These are phyloP conservation scores for Carcina quercana DNA, from an alignment of 2,888 invertebrate species.

Conservation along the genomic window DNA sequence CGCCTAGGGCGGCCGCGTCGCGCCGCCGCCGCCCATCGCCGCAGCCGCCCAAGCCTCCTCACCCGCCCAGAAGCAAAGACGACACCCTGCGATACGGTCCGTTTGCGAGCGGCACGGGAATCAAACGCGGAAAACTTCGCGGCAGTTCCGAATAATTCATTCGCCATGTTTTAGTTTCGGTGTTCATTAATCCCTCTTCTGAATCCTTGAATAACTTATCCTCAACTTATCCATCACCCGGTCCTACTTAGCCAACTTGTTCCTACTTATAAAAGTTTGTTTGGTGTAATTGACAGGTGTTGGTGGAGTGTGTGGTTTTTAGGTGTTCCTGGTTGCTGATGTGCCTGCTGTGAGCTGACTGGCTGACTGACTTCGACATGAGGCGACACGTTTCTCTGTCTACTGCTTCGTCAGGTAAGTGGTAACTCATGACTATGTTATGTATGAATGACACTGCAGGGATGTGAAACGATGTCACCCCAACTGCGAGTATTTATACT, in stretches of 20 bases:
- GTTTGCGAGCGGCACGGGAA: slow-evolving; percentile 39
- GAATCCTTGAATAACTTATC: neutral
- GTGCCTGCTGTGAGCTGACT: slow-evolving; percentile 34
- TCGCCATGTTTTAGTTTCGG: slow-evolving; percentile 14
- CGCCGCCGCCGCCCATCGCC: slow-evolving; percentile 62
- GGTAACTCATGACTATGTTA: no score
- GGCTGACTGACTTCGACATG: slow-evolving; percentile 34
- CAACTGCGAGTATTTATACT: no score
- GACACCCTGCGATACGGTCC: slow-evolving; percentile 60
- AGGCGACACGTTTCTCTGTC: slow-evolving; percentile 54
- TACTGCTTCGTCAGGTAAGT: no score
- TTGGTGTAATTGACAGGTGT: slow-evolving; percentile 44
- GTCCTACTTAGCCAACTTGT: slow-evolving; percentile 9
- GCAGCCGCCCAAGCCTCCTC: slow-evolving; percentile 44
- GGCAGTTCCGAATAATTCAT: slow-evolving; percentile 12
- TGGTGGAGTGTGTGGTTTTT: slow-evolving; percentile 45
- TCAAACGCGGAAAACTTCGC: slow-evolving; percentile 41
- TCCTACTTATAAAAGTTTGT: slow-evolving; percentile 22
- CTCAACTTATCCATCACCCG: slow-evolving; percentile 2
- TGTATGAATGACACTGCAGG: no score
- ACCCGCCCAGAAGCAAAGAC: slow-evolving; percentile 63
- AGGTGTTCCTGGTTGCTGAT: slow-evolving; percentile 48
- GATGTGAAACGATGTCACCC: no score
- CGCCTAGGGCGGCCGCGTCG: slow-evolving; percentile 70
- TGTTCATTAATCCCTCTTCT: neutral